Conservation (phyloP, 2,113 vertebrate genomes). For the Lasiurus borealis region DNA sequence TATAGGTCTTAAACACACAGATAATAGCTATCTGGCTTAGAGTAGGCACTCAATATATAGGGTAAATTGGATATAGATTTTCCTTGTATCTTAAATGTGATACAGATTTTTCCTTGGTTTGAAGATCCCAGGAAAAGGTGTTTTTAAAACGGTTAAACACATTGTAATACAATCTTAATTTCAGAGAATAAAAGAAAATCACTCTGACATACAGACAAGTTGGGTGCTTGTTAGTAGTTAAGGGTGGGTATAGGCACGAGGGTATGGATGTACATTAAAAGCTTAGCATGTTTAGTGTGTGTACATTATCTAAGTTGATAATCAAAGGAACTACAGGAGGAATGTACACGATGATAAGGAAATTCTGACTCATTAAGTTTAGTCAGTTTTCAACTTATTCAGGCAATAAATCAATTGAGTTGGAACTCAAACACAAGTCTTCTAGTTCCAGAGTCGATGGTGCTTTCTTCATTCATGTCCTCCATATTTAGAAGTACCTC, state of each 20-base stretch:
- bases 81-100: not conserved
- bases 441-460: not conserved
- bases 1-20: not conserved
- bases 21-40: not conserved
- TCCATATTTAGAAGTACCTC: not conserved
- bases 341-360: not conserved
- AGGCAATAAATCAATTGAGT: not conserved
- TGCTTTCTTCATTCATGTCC: fast-evolving
- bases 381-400: not conserved
- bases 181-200: not conserved
- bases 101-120: not conserved
- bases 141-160: not conserved
- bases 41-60: not conserved
- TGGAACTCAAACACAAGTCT: not conserved
- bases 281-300: not conserved
- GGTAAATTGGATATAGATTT: not conserved
- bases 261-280: not conserved
- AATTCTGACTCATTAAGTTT: not conserved
- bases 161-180: not conserved
- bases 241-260: not conserved
- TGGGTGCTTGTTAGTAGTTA: not conserved
- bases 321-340: not conserved
- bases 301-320: not conserved
- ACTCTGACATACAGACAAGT: not conserved
- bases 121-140: not conserved